A percentile compares a stretch with the other conserved stretches of the same genome.
These are phyloP conservation scores for Penaeus indicus DNA, from an alignment of 1,140 invertebrate genomes.

Conservation along the genomic window DNA sequence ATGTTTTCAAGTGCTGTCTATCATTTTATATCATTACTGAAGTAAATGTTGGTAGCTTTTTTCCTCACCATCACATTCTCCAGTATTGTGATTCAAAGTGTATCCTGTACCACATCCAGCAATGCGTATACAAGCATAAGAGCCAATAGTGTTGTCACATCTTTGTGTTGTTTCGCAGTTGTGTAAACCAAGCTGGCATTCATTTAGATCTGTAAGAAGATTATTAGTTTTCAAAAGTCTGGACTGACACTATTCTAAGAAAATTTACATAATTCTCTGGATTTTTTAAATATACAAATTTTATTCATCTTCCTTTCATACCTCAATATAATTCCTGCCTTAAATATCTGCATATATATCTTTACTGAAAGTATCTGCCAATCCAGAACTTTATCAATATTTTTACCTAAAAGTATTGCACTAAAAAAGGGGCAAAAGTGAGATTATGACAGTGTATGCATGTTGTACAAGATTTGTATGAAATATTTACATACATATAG, in stretches of 20 bases:
- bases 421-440: too few species aligned
- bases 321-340: too few species aligned
- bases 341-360: constrained; percentile 32
- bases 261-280: too few species aligned
- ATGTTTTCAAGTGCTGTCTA: background rate
- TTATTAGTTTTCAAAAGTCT: constrained; percentile 8
- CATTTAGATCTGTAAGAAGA: constrained; percentile 75
- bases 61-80: constrained; percentile 85
- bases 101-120: constrained; percentile 96
- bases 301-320: too few species aligned
- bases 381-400: too few species aligned
- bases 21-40: background rate
- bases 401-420: too few species aligned
- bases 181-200: constrained; percentile 76
- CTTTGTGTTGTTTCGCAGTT: constrained; percentile 79
- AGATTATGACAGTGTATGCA: too few species aligned
- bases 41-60: background rate
- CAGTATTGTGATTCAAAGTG: constrained; percentile 88
- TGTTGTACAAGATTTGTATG: too few species aligned
- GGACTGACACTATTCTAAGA: too few species aligned
- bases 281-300: too few species aligned
- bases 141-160: constrained; percentile 92
- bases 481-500: background rate
- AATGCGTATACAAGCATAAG: constrained; percentile 85
- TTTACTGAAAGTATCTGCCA: background rate